Conservation (phyloP, 2,888 invertebrate species). For the Steinernema hermaphroditum region DNA sequence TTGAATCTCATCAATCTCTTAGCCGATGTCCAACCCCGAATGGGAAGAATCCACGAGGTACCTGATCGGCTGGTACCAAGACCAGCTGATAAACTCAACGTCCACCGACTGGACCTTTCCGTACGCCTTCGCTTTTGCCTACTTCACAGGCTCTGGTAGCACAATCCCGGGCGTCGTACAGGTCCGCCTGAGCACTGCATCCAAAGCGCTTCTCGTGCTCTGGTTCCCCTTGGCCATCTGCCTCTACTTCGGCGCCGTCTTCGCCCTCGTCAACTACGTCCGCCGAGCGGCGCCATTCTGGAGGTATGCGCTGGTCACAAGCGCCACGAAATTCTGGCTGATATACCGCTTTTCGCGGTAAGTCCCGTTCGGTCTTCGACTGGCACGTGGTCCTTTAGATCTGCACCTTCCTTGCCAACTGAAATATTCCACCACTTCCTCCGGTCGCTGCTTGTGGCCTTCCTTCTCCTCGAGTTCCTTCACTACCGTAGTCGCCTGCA, state of each 20-base stretch:
- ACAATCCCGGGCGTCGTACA: not conserved
- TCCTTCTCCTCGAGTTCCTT: not conserved
- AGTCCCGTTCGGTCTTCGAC: not conserved
- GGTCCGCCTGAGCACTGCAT: not conserved
- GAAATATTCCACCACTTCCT: constrained; percentile 19
- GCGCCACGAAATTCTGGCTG: not conserved
- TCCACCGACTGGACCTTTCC: constrained; percentile 14
- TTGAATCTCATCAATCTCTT: no score
- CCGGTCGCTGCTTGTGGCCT: not conserved
- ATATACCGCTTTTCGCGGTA: not conserved
- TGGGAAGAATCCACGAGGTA: constrained; percentile 19
- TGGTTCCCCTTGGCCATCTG: constrained; percentile 3
- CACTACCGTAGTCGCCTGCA: not conserved
- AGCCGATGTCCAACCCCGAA: constrained; percentile 25
- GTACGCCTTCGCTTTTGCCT: constrained; percentile 4
- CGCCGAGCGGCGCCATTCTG: not conserved
- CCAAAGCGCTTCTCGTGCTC: not conserved
- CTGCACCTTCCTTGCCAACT: not conserved
- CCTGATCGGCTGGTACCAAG: not conserved
- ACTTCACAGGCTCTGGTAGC: not conserved
- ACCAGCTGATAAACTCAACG: not conserved
- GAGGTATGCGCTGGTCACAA: not conserved
- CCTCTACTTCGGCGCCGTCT: not conserved
- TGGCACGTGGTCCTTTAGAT: not conserved
- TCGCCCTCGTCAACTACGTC: not conserved